phyloP scores from a whole-genome alignment of 2,113 vertebrate species.

The Semicossyphus pulcher region DNA sequence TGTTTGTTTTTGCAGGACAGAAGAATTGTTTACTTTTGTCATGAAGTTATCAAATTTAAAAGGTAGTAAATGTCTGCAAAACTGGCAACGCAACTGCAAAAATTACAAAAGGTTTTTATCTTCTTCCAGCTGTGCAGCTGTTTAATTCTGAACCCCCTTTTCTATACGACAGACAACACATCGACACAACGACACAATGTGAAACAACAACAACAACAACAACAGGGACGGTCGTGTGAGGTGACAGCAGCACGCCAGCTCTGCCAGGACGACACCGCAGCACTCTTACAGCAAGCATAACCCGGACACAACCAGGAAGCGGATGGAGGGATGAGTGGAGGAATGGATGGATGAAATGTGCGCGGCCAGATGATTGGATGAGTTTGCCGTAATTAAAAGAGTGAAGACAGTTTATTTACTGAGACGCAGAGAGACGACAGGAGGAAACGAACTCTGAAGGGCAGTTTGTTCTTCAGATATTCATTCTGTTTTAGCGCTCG shows the following conservation, averaged over 20 bases:
- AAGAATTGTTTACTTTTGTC: too few species aligned
- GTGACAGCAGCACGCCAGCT: conserved; percentile 39
- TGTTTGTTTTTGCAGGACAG: too few species aligned
- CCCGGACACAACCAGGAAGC: conserved; percentile 72
- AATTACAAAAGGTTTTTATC: too few species aligned
- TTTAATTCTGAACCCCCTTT: too few species aligned
- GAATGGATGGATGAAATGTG: conserved; percentile 7
- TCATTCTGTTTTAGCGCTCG: neutral
- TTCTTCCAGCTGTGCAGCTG: too few species aligned
- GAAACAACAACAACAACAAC: conserved; percentile 9
- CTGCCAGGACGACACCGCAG: conserved; percentile 33
- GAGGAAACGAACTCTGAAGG: conserved; percentile 6
- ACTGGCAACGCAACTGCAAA: too few species aligned
- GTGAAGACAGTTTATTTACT: conserved; percentile 15
- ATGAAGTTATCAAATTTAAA: too few species aligned
- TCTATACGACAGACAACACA: neutral
- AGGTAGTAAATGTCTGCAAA: too few species aligned
- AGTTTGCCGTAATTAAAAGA: neutral
- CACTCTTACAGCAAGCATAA: conserved; percentile 55
- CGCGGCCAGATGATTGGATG: neutral
- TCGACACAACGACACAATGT: conserved; percentile 24
- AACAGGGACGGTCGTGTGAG: conserved; percentile 25
- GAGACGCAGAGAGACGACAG: conserved; percentile 51
- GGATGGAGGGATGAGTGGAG: conserved; percentile 48
- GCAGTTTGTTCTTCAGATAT: too few species aligned